These are phyloP conservation scores for Otis tarda DNA, from an alignment of 2,113 vertebrate genomes.

Conservation along the genomic window DNA sequence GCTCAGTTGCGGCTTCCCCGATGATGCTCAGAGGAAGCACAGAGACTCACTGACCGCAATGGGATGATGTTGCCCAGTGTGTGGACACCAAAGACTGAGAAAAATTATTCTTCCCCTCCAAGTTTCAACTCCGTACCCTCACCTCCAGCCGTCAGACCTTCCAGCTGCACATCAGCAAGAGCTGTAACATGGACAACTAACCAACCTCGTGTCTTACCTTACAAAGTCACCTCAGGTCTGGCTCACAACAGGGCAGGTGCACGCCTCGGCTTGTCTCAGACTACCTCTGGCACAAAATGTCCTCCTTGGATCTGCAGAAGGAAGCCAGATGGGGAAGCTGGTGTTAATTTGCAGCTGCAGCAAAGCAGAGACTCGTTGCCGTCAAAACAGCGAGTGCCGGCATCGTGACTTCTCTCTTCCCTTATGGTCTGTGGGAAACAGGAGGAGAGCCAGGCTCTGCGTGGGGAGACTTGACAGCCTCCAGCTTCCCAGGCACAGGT, in stretches of 20 bases:
- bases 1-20: neutral
- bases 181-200: neutral
- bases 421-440: neutral
- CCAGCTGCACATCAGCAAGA: neutral
- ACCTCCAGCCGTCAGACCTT: neutral
- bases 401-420: neutral
- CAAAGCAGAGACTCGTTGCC: neutral
- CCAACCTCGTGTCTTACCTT: fast-evolving
- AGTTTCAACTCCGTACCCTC: neutral
- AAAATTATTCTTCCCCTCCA: neutral
- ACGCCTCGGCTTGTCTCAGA: neutral
- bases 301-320: neutral
- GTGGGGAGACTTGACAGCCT: neutral
- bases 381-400: neutral
- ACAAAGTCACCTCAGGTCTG: neutral
- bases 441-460: neutral
- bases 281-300: neutral
- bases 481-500: neutral
- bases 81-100: neutral
- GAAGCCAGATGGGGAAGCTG: neutral
- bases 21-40: neutral
- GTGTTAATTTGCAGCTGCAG: neutral
- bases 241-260: neutral
- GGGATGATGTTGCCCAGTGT: neutral
- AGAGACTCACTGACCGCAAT: neutral